Evolutionary conservation across 2,797 vertebrate species (phyloP), one percentile per base, ranked within the genome.

Genomic region (Danio jaintianensis): DNA sequence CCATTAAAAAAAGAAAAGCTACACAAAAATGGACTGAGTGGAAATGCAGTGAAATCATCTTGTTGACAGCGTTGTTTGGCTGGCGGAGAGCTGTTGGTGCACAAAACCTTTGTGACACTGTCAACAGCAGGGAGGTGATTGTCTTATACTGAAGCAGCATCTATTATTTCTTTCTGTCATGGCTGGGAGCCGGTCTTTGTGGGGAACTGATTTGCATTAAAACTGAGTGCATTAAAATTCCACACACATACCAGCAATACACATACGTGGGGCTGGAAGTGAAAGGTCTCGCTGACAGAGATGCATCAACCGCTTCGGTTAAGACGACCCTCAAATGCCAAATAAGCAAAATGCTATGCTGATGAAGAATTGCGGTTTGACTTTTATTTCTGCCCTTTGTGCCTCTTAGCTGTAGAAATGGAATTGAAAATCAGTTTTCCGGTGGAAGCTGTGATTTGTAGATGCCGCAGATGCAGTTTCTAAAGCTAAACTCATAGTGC

Each of bases 171-270:
- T 86, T 64, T 70, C 84, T 88, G 83, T 86, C 87, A 86, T 88
- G 87, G 83, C 85, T 87, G 83, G 80, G 85, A 85, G 55, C 75
- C 48, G 86, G 79, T 85, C 88, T 92, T 91, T 93, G 89, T 88
- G 88, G 82, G 71, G 16, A 67, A 75, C 82, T 89, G 85, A 91
- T 92, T 91, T 90, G 90, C 91, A 91, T 91, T 89, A 87, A 87
- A 82, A 86, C 89, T 88, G 83, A 61, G 82, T 84, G 80, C 81
- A 92, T 93, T 93, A 90, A 89, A 89, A 93, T 93, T 93, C 91
- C 64, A 81, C 76, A 71, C 92, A 90, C 86, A 80, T 66, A 81
- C 68, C 77, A 80, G 83, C 62, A 40, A 87, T 85, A 87, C 88
- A 90, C 87, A 50, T 75, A 86, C 89, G 87, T 88, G 81, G 87